A percentile compares a stretch with the other conserved stretches of the same genome.
Conservation (phyloP, 2,888 invertebrate species). For the Mimas tiliae region DNA sequence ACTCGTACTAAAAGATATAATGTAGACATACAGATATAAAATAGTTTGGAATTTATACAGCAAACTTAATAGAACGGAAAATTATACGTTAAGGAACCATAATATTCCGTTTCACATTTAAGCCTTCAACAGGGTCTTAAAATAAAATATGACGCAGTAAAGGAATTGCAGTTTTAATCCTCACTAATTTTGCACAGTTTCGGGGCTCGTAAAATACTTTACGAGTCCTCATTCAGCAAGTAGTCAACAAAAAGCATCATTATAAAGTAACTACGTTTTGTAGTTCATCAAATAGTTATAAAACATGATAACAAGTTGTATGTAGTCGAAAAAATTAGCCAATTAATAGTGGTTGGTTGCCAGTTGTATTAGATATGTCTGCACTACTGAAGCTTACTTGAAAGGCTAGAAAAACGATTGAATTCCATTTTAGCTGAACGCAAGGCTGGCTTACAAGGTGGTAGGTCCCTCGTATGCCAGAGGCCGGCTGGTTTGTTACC, state of each 20-base stretch:
- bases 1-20: too few relatives aligned
- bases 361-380: too few relatives aligned
- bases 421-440: not conserved
- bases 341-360: too few relatives aligned
- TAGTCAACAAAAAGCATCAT: not conserved
- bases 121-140: slow-evolving; percentile 6
- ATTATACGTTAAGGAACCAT: not conserved
- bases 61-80: not conserved
- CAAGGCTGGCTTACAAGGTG: too few relatives aligned
- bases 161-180: slow-evolving; percentile 24
- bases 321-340: too few relatives aligned
- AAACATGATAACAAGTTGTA: not conserved
- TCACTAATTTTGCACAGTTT: slow-evolving; percentile 1
- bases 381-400: too few relatives aligned
- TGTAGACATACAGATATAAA: too few relatives aligned
- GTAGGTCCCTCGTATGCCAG: too few relatives aligned
- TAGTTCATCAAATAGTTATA: not conserved
- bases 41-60: too few relatives aligned
- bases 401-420: too few relatives aligned
- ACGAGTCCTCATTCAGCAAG: not conserved
- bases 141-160: slow-evolving; percentile 15
- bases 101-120: not conserved
- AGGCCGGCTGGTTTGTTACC: too few relatives aligned
- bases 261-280: not conserved
- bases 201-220: slow-evolving; percentile 12